phyloP scores from a whole-genome alignment of 2,113 vertebrate genomes.

The Chaenocephalus aceratus region DNA sequence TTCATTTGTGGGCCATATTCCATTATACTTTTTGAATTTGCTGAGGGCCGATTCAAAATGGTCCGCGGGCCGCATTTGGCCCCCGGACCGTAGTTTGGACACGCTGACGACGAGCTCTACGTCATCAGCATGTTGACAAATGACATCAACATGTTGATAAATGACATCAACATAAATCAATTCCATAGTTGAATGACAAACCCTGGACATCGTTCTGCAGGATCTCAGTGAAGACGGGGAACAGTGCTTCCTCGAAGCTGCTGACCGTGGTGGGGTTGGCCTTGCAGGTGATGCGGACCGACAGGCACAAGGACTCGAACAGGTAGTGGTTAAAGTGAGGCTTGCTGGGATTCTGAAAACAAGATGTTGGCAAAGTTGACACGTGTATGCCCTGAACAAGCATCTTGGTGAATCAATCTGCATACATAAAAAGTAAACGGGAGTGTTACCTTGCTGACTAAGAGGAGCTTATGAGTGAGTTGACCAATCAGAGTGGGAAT shows the following conservation, averaged over 20 bases:
- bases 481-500: slow-evolving; percentile 96
- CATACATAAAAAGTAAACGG: not conserved
- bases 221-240: slow-evolving; percentile 98
- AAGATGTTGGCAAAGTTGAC: not conserved
- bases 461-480: slow-evolving; percentile 96
- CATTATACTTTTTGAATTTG: too few relatives aligned
- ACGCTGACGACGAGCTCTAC: too few relatives aligned
- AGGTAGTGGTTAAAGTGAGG: slow-evolving; percentile 99
- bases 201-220: slow-evolving; percentile 97
- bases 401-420: not conserved
- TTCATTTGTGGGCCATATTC: too few relatives aligned
- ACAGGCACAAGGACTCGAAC: slow-evolving; percentile 98
- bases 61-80: too few relatives aligned
- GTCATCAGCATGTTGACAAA: not conserved
- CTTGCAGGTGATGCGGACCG: slow-evolving; percentile 96
- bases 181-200: slow-evolving; percentile 52
- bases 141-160: not conserved
- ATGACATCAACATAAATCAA: too few relatives aligned
- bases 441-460: slow-evolving; percentile 95
- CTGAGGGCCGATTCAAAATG: too few relatives aligned
- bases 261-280: slow-evolving; percentile 90
- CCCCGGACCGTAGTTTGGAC: too few relatives aligned
- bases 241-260: slow-evolving; percentile 97
- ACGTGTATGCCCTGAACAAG: not conserved
- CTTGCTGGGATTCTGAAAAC: slow-evolving; percentile 96